Evolutionary conservation across 2,797 vertebrate genomes (phyloP).

Genomic region (Myiothlypis chrysogaster): DNA sequence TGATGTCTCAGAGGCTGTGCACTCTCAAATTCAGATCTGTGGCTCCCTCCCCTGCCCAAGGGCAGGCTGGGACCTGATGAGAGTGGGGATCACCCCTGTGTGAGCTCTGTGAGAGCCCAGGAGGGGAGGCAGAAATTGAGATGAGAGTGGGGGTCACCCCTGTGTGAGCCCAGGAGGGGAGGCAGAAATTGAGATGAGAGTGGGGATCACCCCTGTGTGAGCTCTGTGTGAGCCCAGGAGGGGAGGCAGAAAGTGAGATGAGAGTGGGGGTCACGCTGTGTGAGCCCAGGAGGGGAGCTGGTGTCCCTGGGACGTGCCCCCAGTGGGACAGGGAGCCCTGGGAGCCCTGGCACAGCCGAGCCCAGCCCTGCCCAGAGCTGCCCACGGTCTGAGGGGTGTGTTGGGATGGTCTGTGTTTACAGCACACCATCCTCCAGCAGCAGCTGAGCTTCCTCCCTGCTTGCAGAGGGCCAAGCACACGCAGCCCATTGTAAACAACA

Average conservation of each 20-base stretch:
- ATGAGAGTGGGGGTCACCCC: too few species aligned
- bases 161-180: not conserved
- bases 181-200: too few species aligned
- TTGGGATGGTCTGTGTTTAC: not conserved
- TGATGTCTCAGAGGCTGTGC: not conserved
- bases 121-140: too few species aligned
- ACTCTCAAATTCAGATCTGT: not conserved
- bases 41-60: not conserved
- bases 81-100: fast-evolving
- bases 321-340: not conserved
- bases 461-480: slow-evolving; percentile 13
- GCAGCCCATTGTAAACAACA: slow-evolving; percentile 22
- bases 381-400: not conserved
- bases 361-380: not conserved
- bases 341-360: not conserved
- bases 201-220: not conserved
- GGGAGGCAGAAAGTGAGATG: too few species aligned
- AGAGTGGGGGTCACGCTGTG: fast-evolving
- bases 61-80: fast-evolving
- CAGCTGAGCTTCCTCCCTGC: slow-evolving; percentile 9
- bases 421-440: not conserved
- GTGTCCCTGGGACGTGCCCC: not conserved
- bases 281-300: not conserved
- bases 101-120: not conserved
- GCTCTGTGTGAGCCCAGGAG: not conserved